Base-by-base conservation (phyloP, 2,113 vertebrate species). In the Morone chrysops region DNA sequence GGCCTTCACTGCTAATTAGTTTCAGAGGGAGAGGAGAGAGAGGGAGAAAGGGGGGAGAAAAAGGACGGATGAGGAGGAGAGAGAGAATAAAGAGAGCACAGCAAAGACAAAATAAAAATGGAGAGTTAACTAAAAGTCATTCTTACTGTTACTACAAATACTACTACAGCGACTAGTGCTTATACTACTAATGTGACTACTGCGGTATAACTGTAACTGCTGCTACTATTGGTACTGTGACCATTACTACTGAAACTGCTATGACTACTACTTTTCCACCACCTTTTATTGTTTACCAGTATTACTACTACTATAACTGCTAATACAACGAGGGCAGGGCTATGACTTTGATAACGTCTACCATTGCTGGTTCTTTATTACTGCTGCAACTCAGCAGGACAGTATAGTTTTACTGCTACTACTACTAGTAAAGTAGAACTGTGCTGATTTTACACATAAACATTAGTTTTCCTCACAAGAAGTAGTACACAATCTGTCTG, bases 1-100 rank as follows among this genome's bases (percentile, higher is more conserved):
- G 40, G 82, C 31, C 87, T 87, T 93, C 90, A 86, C 90, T 74
- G 82, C 56, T 93, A 93, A 93, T 93, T 92, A 93, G 92, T 92
- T 93, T 93, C 92, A 86, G 89, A 93, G 92, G 92, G 92, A 93
- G 90, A 81, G 48, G 62, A 74, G 5, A 47, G 66, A 17, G 16
- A 6, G 14, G 20, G 36, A 38, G 54, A 17, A 70, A 40, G 13
- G 16, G 25, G 17, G 41, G 75, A 69, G 70, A 76, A 48, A 78
- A 70, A 66, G 83, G 68, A 84, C 43, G 45, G 77, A 85, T 65
- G 86, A 87, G 87, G 65, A 83, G 66, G 71, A 71, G 82, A 68
- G 53, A 59, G 70, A 66, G 59, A 68, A 38, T 22, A 57, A 41
- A 50, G 25, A 70, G 72, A 75, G 78, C 56, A 69, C 22, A 57